Evolutionary conservation across 2,113 vertebrate genomes (phyloP).

Genomic region (Istiophorus platypterus): DNA sequence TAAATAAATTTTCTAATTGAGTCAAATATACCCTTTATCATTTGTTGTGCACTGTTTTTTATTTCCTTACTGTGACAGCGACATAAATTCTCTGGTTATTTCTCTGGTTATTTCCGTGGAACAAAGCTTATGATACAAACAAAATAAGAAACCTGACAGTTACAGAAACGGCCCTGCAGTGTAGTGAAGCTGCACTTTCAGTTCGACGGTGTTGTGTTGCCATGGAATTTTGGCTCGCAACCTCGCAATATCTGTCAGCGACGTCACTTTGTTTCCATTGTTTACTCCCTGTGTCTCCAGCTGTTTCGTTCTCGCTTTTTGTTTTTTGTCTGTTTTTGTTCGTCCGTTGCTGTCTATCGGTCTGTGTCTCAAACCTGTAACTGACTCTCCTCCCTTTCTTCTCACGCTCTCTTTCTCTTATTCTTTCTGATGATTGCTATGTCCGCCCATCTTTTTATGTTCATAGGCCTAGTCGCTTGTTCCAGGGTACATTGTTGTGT

Average conservation of each 20-base stretch:
- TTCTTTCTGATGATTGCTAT: background rate
- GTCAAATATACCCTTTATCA: background rate
- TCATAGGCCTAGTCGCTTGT: background rate
- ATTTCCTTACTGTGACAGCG: background rate
- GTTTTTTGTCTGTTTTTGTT: conserved; percentile 1
- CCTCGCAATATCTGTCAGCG: conserved; percentile 29
- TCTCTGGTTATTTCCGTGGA: background rate
- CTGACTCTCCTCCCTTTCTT: background rate
- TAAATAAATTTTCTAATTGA: background rate
- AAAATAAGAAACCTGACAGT: conserved; percentile 21
- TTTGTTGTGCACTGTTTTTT: background rate
- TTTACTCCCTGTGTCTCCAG: background rate
- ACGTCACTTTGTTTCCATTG: conserved; percentile 25
- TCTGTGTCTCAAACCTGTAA: conserved; percentile 10
- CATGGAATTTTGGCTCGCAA: conserved; percentile 45
- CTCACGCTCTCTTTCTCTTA: background rate
- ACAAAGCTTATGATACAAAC: conserved; percentile 12
- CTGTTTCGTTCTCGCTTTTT: conserved; percentile 2
- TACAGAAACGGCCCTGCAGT: background rate
- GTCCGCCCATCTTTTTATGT: background rate
- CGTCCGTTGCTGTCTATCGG: background rate
- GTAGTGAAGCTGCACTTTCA: conserved; percentile 15
- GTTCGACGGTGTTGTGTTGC: conserved; percentile 34
- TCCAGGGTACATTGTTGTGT: conserved; percentile 36
- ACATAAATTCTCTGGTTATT: background rate